Evolutionary conservation across 2,888 invertebrate genomes (phyloP).

Genomic region (Esperia sulphurella): DNA sequence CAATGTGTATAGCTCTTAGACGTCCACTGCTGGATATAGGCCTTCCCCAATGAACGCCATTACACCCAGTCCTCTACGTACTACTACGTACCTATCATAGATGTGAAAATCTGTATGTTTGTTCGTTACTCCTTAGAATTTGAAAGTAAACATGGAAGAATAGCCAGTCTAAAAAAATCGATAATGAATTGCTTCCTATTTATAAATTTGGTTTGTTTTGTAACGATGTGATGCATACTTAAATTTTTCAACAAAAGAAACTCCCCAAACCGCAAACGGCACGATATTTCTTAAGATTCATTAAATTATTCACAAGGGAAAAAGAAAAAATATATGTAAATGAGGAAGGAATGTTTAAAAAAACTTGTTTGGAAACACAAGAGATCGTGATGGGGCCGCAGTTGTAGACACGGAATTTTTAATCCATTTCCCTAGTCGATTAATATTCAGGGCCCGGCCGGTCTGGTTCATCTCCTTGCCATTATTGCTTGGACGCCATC

Average conservation of each 20-base stretch:
- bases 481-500: constrained; percentile 70
- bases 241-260: constrained; percentile 18
- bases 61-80: too few relatives aligned
- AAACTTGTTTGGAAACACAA: constrained; percentile 75
- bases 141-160: too few relatives aligned
- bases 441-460: constrained; percentile 76
- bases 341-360: constrained; percentile 67
- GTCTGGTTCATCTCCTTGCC: constrained; percentile 79
- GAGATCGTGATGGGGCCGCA: constrained; percentile 58
- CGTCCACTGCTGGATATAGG: too few relatives aligned
- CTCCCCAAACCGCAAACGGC: constrained; percentile 32
- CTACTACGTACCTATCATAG: too few relatives aligned
- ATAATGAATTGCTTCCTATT: neutral
- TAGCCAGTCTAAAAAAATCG: too few relatives aligned
- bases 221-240: constrained; percentile 9
- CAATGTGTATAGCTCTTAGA: too few relatives aligned
- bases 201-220: constrained; percentile 1
- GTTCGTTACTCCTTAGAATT: too few relatives aligned
- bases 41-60: too few relatives aligned
- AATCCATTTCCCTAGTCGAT: constrained; percentile 79
- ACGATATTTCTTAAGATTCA: constrained; percentile 68
- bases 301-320: constrained; percentile 76
- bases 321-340: constrained; percentile 69
- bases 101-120: too few relatives aligned
- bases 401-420: constrained; percentile 75